A percentile compares a stretch with the other conserved stretches of the same genome.
Evolutionary conservation across 2,888 invertebrate species (phyloP).

Genomic region (Cryptocheilus praepositus): DNA sequence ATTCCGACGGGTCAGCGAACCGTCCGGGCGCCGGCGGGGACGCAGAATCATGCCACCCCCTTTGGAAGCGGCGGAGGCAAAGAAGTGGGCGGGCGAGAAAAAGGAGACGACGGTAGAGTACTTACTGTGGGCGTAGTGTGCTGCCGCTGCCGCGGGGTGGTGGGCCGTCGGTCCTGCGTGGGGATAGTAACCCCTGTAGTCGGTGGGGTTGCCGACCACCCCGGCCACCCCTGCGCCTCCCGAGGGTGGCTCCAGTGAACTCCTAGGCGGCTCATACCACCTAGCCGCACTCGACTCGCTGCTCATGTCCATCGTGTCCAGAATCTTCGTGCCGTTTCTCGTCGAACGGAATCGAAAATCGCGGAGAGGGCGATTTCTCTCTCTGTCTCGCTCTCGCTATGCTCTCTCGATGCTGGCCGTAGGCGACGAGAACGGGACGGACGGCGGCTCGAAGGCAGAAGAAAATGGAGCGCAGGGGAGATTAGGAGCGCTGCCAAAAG

Average conservation of each 20-base stretch:
- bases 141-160: conserved; percentile 71
- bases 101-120: conserved; percentile 31
- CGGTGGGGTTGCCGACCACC: conserved; percentile 67
- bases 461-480: conserved; percentile 28
- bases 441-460: conserved; percentile 13
- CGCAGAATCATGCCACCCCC: too few relatives aligned
- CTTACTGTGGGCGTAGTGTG: conserved; percentile 74
- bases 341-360: conserved; percentile 14
- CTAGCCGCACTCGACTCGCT: conserved; percentile 74
- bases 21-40: too few relatives aligned
- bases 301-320: conserved; percentile 74
- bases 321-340: conserved; percentile 58
- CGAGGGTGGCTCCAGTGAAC: conserved; percentile 69
- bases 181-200: conserved; percentile 73
- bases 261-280: conserved; percentile 73
- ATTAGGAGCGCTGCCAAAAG: conserved; percentile 51
- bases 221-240: conserved; percentile 61
- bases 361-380: conserved; percentile 1
- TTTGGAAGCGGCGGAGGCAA: neutral
- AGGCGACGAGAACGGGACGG: conserved; percentile 17
- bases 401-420: conserved; percentile 6
- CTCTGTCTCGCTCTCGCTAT: conserved; percentile 7
- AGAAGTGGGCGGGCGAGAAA: conserved; percentile 1
- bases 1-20: too few relatives aligned
- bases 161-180: conserved; percentile 72